A percentile compares a stretch with the other conserved stretches of the same genome.
Conservation (phyloP, 2,797 vertebrate species). For the Hyperoplus lanceolatus region DNA sequence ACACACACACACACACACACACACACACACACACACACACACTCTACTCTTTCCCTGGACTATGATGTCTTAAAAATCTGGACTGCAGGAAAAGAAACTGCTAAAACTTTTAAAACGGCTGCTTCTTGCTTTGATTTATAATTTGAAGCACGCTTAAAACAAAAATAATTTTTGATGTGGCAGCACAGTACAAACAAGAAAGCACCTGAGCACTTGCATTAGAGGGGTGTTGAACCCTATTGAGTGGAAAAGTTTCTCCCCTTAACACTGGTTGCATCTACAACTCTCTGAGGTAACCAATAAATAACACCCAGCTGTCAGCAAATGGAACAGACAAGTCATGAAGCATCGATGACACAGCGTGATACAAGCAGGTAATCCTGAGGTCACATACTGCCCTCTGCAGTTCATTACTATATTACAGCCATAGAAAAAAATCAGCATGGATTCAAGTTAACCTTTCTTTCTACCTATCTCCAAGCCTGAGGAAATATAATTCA, state of each 20-base stretch:
- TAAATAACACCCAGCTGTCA: not conserved
- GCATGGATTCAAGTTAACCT: not conserved
- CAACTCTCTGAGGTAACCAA: not conserved
- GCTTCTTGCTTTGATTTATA: constrained; percentile 18
- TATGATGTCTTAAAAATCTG: constrained; percentile 50
- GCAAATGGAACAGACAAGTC: not conserved
- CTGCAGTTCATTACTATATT: constrained; percentile 49
- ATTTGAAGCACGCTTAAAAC: constrained; percentile 1
- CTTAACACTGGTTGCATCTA: not conserved
- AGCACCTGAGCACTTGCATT: not conserved
- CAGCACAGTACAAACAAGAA: constrained; percentile 7
- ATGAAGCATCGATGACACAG: not conserved
- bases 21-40: no score
- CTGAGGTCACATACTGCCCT: constrained; percentile 63
- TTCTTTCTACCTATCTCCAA: not conserved
- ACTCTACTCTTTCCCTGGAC: constrained; percentile 22
- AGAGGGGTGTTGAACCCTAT: not conserved
- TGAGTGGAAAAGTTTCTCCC: not conserved
- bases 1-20: not conserved
- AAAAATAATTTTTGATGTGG: not conserved
- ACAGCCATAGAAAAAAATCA: not conserved
- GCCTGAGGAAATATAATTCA: not conserved
- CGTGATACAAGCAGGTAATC: not conserved
- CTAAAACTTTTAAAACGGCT: constrained; percentile 20
- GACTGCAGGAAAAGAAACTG: constrained; percentile 17